Conservation (phyloP, 2,113 vertebrate genomes). For the Myiopsitta monachus region DNA sequence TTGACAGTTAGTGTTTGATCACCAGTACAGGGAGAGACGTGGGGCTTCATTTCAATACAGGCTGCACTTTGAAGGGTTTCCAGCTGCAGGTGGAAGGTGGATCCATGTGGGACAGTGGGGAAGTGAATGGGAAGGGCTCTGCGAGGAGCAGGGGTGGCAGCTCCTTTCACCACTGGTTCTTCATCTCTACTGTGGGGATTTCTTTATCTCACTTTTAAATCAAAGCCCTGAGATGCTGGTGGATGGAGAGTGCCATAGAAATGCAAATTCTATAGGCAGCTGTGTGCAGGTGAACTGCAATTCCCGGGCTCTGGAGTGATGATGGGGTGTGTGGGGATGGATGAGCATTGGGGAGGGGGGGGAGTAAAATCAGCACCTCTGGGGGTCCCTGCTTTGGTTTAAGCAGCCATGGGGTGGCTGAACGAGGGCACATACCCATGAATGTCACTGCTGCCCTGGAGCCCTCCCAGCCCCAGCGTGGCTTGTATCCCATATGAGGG, state of each 20-base stretch:
- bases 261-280: not conserved
- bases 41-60: not conserved
- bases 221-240: not conserved
- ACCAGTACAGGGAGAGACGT: not conserved
- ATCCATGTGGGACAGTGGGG: not conserved
- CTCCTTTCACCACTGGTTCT: not conserved
- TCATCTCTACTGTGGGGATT: not conserved
- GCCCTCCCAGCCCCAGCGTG: not conserved
- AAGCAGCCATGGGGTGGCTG: rapidly evolving
- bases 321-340: rapidly evolving
- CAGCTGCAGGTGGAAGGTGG: not conserved
- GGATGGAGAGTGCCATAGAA: not conserved
- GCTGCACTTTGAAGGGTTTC: not conserved
- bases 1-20: not conserved
- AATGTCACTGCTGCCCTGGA: not conserved
- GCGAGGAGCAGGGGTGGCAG: not conserved
- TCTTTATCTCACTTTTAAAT: not conserved
- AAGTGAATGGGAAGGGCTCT: not conserved
- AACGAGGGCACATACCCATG: rapidly evolving
- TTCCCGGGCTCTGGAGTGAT: rapidly evolving
- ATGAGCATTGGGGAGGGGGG: rapidly evolving
- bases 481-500: rapidly evolving
- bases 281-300: not conserved
- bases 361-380: not conserved
- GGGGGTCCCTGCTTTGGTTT: not conserved